phyloP scores from a whole-genome alignment of 1,140 invertebrate genomes.

The Globodera rostochiensis region DNA sequence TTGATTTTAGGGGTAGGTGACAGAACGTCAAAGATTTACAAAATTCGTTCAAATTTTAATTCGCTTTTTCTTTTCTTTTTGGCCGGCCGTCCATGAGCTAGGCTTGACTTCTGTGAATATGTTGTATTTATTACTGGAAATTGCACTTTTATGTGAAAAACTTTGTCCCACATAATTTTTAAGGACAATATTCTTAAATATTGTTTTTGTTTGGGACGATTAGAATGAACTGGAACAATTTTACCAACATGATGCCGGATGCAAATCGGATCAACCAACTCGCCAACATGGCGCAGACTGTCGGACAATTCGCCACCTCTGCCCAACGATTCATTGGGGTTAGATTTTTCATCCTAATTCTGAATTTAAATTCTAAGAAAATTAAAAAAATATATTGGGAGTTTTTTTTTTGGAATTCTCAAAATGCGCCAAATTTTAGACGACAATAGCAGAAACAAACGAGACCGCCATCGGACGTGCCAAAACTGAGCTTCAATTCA shows the following conservation, averaged over 20 bases:
- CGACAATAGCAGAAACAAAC: neutral
- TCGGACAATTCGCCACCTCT: neutral
- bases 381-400: neutral
- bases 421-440: neutral
- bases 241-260: neutral
- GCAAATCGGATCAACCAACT: neutral
- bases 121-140: too few species aligned
- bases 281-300: slow-evolving; percentile 6
- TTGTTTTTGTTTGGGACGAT: neutral
- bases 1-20: too few species aligned
- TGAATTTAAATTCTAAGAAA: neutral
- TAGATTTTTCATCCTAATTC: neutral
- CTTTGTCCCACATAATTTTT: too few species aligned
- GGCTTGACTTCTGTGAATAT: too few species aligned
- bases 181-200: too few species aligned
- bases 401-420: neutral
- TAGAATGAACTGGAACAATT: neutral
- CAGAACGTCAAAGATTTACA: too few species aligned
- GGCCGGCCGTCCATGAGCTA: too few species aligned
- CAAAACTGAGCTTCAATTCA: neutral
- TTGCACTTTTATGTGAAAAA: too few species aligned
- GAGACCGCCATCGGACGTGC: neutral
- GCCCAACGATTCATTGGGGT: slow-evolving; percentile 4
- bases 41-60: too few species aligned
- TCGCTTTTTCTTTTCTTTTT: too few species aligned